Percentiles rank a stretch among this genome's conserved stretches.
phyloP scores from a whole-genome alignment of 2,797 vertebrate species.

The Cossypha caffra region DNA sequence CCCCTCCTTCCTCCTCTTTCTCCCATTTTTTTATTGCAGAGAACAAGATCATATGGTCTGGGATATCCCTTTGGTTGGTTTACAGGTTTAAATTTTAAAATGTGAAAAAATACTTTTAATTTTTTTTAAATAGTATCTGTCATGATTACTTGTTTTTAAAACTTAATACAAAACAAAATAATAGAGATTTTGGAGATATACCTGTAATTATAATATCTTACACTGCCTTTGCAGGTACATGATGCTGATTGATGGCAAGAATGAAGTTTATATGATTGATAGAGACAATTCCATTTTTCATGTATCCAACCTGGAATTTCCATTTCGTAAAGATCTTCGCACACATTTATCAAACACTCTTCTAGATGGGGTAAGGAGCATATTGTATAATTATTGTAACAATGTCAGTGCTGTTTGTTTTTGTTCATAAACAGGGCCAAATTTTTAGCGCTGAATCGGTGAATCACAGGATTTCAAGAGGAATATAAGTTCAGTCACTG shows the following conservation, averaged over 20 bases:
- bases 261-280: slow-evolving; percentile 96
- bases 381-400: background rate
- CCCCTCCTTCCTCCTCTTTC: background rate
- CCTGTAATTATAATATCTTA: background rate
- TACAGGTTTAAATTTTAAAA: background rate
- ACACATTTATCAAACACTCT: slow-evolving; percentile 91
- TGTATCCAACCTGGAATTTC: slow-evolving; percentile 93
- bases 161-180: background rate
- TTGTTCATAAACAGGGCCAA: background rate
- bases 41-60: background rate
- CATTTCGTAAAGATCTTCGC: slow-evolving; percentile 92
- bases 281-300: slow-evolving; percentile 95
- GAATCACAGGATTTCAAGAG: background rate
- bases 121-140: background rate
- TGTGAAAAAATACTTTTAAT: background rate
- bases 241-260: slow-evolving; percentile 96
- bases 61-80: background rate
- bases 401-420: background rate
- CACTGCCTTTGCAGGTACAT: slow-evolving; percentile 86
- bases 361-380: slow-evolving; percentile 91
- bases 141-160: background rate
- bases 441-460: background rate
- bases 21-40: background rate
- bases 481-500: background rate
- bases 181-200: background rate